Evolutionary conservation across 2,797 vertebrate genomes (phyloP).

Genomic region (Arnoldichthys spilopterus): DNA sequence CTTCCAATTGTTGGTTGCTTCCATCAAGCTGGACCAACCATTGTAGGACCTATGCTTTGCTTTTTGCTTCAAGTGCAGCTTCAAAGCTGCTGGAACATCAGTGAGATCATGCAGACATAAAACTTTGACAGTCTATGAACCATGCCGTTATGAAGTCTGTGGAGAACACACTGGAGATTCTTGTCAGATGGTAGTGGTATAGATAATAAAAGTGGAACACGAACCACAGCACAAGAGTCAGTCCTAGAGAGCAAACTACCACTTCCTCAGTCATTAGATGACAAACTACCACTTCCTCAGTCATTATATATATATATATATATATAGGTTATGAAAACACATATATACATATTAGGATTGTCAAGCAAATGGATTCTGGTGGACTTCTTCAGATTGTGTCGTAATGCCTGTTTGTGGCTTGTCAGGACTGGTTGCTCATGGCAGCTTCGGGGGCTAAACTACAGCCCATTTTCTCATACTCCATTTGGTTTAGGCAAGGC

Average conservation of each 20-base stretch:
- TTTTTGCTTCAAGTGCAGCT: conserved; percentile 18
- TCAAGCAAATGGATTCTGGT: too few relatives aligned
- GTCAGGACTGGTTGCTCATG: too few relatives aligned
- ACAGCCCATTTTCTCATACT: too few relatives aligned
- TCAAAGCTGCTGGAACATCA: conserved; percentile 14
- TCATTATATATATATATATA: too few relatives aligned
- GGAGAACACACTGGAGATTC: background rate
- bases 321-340: too few relatives aligned
- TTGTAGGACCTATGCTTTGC: conserved; percentile 1
- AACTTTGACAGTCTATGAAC: background rate
- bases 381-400: too few relatives aligned
- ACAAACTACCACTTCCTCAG: too few relatives aligned
- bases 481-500: too few relatives aligned
- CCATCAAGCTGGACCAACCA: background rate
- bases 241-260: background rate
- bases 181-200: background rate
- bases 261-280: too few relatives aligned
- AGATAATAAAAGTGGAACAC: background rate
- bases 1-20: conserved; percentile 16
- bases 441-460: too few relatives aligned
- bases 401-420: too few relatives aligned
- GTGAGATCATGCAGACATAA: conserved; percentile 12
- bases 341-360: too few relatives aligned
- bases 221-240: background rate
- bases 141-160: background rate